These are phyloP conservation scores for Sporophila hypoxantha DNA, from an alignment of 2,113 vertebrate species.

Conservation along the genomic window DNA sequence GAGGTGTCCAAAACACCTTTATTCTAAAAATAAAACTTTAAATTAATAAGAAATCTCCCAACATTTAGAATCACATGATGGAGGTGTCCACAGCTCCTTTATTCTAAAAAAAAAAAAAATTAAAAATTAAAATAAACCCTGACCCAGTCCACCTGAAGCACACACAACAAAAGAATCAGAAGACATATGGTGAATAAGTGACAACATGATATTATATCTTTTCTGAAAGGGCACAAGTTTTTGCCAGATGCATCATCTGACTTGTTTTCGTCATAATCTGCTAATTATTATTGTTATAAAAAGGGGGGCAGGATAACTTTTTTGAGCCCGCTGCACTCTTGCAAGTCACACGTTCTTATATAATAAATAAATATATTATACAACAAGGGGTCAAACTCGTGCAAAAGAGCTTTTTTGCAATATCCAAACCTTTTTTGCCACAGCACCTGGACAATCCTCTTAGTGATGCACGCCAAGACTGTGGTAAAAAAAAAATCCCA, in stretches of 20 bases:
- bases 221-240: neutral
- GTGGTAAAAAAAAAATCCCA: neutral
- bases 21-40: neutral
- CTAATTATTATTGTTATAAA: too few relatives aligned
- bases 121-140: too few relatives aligned
- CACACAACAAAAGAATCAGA: neutral
- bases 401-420: neutral
- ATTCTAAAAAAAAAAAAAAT: too few relatives aligned
- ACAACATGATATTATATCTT: rapidly evolving
- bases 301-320: neutral
- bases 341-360: neutral
- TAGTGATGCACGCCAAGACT: neutral
- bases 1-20: neutral
- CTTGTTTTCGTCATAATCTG: neutral
- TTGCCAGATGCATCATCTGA: neutral
- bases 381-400: too few relatives aligned
- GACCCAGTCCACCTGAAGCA: too few relatives aligned
- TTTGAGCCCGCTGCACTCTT: neutral
- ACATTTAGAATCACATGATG: too few relatives aligned
- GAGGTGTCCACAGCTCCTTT: neutral
- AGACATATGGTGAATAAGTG: neutral
- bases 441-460: neutral
- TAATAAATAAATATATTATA: too few relatives aligned
- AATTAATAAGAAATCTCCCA: too few relatives aligned
- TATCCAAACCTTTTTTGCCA: neutral